These are phyloP conservation scores for Heterohyrax brucei DNA, from an alignment of 2,797 vertebrate species.

Conservation along the genomic window DNA sequence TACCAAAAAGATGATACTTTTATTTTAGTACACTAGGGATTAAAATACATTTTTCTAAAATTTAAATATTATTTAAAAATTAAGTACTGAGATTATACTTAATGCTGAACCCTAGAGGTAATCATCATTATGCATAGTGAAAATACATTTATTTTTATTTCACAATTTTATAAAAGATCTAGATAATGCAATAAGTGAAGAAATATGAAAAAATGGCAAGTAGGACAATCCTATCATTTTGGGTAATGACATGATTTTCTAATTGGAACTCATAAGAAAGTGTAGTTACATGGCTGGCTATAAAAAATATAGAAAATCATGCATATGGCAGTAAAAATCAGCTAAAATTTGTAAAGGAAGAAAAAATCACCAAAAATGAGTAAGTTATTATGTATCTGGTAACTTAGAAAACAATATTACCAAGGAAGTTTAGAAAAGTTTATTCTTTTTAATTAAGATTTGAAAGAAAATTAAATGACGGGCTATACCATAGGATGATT, in stretches of 20 bases:
- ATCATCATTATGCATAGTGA: background rate
- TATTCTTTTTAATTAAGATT: background rate
- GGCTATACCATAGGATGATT: background rate
- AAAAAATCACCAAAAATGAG: background rate
- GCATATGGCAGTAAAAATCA: background rate
- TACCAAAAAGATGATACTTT: background rate
- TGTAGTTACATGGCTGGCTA: background rate
- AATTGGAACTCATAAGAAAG: background rate
- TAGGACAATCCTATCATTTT: background rate
- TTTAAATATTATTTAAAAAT: background rate
- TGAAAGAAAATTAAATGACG: background rate
- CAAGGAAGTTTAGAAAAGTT: background rate
- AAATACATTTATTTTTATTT: background rate
- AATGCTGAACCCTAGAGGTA: background rate
- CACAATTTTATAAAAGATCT: background rate
- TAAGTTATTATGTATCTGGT: background rate
- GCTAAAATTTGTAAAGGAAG: background rate
- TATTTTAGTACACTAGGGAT: background rate
- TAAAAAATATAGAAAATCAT: background rate
- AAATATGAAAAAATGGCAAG: background rate
- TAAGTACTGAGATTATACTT: background rate
- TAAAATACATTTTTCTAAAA: background rate
- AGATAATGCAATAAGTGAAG: background rate
- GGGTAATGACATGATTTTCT: background rate
- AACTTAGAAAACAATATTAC: background rate